Evolutionary conservation across 2,888 invertebrate species (phyloP).

Genomic region (Palloptera scutellata): DNA sequence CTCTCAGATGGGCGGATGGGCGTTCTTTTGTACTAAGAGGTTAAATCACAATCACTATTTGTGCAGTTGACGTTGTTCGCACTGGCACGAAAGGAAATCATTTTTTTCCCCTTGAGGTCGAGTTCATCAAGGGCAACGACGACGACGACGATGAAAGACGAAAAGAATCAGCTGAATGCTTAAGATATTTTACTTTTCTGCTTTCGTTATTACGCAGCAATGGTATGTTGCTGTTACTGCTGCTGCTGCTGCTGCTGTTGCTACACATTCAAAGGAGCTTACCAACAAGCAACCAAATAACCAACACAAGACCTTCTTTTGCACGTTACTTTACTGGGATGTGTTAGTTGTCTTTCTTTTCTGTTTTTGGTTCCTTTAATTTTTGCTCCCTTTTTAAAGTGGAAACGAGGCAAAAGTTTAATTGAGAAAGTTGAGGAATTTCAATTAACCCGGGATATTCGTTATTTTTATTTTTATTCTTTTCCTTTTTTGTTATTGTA

Average conservation of each 20-base stretch:
- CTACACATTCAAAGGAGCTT: not conserved
- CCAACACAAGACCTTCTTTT: not conserved
- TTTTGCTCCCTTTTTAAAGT: slow-evolving; percentile 23
- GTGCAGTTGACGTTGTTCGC: no score
- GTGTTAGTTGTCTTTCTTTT: not conserved
- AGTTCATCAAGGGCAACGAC: no score
- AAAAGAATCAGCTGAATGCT: no score
- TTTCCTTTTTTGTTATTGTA: slow-evolving; percentile 32
- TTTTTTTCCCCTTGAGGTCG: no score
- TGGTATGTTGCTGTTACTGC: no score
- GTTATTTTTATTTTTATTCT: slow-evolving; percentile 51
- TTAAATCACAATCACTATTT: no score
- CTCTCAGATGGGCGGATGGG: not conserved
- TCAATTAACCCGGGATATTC: slow-evolving; percentile 63
- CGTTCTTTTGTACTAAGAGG: not conserved
- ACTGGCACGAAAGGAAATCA: no score
- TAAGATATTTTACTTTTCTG: no score
- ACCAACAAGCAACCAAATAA: not conserved
- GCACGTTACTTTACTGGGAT: not conserved
- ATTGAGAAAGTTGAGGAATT: slow-evolving; percentile 64
- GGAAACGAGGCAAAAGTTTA: slow-evolving; percentile 61
- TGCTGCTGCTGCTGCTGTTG: no score
- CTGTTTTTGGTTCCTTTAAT: not conserved
- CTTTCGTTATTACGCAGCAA: no score
- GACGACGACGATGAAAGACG: no score